Evolutionary conservation across 2,888 invertebrate genomes (phyloP), one percentile per base, ranked within the genome.

Genomic region (Lithophane socia): DNA sequence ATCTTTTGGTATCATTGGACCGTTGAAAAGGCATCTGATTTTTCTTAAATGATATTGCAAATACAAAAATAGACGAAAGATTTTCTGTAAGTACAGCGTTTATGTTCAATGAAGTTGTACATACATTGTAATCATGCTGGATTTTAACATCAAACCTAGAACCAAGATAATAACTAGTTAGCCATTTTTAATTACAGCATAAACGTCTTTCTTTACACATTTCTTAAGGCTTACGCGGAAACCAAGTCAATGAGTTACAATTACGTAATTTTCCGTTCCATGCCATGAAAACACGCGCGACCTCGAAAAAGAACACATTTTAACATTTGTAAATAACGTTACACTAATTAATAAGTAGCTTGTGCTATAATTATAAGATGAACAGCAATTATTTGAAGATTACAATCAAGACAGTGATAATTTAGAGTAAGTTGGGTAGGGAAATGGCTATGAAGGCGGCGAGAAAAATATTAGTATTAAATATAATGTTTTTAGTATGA

Each of bases 321-420:
- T 72, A 79, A 68, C 80, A 67, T 82, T 80, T 83, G 86, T 82
- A 79, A 81, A 83, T 84, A 82, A 52, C 67, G 69, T 69, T 80
- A 78, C 21, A 80, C 73, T 83, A 80, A 79, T 87, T 85, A 87
- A 82, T 84, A 77, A 83, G 76, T 77, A 70, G 80, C 63, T 69
- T 79, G 75, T 81, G 73, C 68, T 65, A 79, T 70, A 87, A 85
- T 81, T 86, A 69, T 79, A 73, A 73, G 75, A 86, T 75, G 76
- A 77, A 80, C 75, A 65, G 77, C 77, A 88, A 86, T 87, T 81
- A 80, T 80, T 76, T 73, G 44, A 5, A 77, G 87, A 88, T 87
- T 64, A 66, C 42, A 29, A 87, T 87, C 82, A 44, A 29, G 78
- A 69, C 67, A 47, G 75, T 79, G 81, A 87, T 82, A 84, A 77